These are phyloP conservation scores for Willowsia nigromaculata DNA, from an alignment of 2,888 invertebrate species.

Conservation along the genomic window DNA sequence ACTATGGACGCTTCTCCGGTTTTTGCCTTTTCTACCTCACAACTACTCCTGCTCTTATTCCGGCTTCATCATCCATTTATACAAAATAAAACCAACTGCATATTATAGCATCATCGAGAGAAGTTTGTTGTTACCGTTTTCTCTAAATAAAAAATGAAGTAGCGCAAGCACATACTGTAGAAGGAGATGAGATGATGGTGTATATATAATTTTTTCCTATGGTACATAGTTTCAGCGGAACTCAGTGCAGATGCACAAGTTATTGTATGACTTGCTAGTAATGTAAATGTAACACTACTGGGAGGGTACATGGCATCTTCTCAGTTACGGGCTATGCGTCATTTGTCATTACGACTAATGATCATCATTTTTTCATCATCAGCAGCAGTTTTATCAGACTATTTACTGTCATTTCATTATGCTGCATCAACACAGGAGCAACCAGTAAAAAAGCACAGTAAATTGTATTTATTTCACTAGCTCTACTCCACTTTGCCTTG, in stretches of 20 bases:
- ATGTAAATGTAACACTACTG: neutral
- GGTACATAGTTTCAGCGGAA: neutral
- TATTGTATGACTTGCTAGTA: neutral
- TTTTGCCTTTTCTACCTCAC: neutral
- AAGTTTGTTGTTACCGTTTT: neutral
- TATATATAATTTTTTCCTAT: neutral
- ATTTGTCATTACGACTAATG: neutral
- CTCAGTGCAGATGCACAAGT: neutral
- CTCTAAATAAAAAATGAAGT: neutral
- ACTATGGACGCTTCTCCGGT: slow-evolving; percentile 48
- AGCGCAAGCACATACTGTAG: neutral
- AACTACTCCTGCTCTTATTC: slow-evolving; percentile 13
- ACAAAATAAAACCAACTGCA: neutral
- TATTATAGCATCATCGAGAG: neutral
- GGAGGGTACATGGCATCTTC: neutral
- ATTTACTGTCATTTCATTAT: neutral
- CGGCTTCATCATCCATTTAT: slow-evolving; percentile 12
- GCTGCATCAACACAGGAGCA: no score
- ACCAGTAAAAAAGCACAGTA: no score
- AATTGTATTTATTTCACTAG: no score
- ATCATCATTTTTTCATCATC: no score
- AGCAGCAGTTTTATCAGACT: neutral
- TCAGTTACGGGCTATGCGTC: neutral
- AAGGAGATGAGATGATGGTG: neutral
- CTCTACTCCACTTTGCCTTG: neutral